Evolutionary conservation across 2,888 invertebrate genomes (phyloP).

Genomic region (Torymus texanus): DNA sequence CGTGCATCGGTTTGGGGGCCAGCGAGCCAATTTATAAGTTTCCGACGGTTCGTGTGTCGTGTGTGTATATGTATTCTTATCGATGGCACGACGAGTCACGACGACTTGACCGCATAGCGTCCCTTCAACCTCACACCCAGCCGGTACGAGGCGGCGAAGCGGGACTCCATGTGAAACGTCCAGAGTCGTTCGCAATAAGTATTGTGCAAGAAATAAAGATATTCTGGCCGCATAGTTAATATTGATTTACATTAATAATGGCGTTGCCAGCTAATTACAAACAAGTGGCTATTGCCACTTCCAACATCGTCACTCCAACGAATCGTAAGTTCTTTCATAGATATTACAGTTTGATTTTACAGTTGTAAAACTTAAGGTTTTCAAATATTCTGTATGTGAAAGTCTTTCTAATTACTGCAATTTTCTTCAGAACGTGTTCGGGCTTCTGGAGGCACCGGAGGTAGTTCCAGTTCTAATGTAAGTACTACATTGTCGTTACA

Average conservation of each 20-base stretch:
- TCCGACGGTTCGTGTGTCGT: background rate
- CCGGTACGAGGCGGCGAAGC: background rate
- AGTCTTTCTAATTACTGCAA: slow-evolving; percentile 18
- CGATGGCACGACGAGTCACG: background rate
- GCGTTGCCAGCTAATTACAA: slow-evolving; percentile 90
- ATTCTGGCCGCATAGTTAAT: background rate
- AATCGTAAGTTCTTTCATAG: slow-evolving; percentile 80
- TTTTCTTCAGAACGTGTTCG: slow-evolving; percentile 77
- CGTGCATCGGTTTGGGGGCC: too few species aligned
- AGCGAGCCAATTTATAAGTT: background rate
- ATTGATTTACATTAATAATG: slow-evolving; percentile 76
- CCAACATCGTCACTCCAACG: slow-evolving; percentile 80
- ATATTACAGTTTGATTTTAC: slow-evolving; percentile 12
- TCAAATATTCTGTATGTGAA: background rate
- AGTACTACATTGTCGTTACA: slow-evolving; percentile 62
- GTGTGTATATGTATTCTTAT: background rate
- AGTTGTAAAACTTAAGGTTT: background rate
- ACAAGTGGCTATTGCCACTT: slow-evolving; percentile 86
- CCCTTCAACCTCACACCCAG: slow-evolving; percentile 9
- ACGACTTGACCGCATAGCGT: slow-evolving; percentile 26
- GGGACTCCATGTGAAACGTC: slow-evolving; percentile 1
- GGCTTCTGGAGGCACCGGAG: slow-evolving; percentile 77
- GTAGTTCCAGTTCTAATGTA: slow-evolving; percentile 75
- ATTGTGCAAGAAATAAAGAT: background rate
- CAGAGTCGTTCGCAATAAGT: background rate